Base-by-base conservation (phyloP, 2,797 vertebrate species). In the Hypotaenidia okinawae region DNA sequence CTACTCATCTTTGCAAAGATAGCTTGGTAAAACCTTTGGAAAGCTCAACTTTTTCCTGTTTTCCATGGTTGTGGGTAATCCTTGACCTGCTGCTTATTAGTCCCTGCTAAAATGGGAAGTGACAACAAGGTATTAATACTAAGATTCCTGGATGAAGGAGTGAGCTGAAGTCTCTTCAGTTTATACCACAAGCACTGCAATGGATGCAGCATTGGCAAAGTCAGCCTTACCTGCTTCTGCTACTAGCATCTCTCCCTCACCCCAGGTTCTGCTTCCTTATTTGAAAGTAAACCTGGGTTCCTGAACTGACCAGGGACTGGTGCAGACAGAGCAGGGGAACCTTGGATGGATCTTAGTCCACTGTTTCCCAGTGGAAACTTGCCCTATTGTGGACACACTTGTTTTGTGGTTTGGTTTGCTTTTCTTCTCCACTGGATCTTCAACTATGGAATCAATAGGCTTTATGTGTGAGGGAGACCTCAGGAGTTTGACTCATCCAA, bases 331-430 rank as follows among this genome's bases (percentile, higher is more conserved):
- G 33, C 9, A 58, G 23, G 14, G 87, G 10, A 73, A 33, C 3
- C 16, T 9, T 9, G 33, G 12, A 3, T 59, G 51, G 23, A 39
- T 8, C 5, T 69, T 63, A 11, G 9, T 63, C 89, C 41, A 55
- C 0, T 75, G 5, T 63, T 32, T 76, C 66, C 25, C 47, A 11
- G 6, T 61, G 39, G 63, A 69, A 58, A 47, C 3, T 37, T 30
- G 2, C 3, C 28, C 51, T 87, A 0, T 11, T 0, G 0, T 52
- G 13, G 16, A 37, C 3, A 41, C 6, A 16, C 39, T 41, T 76
- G 21, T 8, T 41, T 51, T 32, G 8, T 43, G 9, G 13, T 32
- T 11, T 45, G 4, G 43, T 45, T 45, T 45, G 18, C 25, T 21
- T 16, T 43, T n/a, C 13, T 13, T 15, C 11, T 64, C 30, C 30